Percentiles rank a stretch among this genome's conserved stretches.
These are phyloP conservation scores for Oncorhynchus clarkii DNA, from an alignment of 2,113 vertebrate species.

Conservation along the genomic window DNA sequence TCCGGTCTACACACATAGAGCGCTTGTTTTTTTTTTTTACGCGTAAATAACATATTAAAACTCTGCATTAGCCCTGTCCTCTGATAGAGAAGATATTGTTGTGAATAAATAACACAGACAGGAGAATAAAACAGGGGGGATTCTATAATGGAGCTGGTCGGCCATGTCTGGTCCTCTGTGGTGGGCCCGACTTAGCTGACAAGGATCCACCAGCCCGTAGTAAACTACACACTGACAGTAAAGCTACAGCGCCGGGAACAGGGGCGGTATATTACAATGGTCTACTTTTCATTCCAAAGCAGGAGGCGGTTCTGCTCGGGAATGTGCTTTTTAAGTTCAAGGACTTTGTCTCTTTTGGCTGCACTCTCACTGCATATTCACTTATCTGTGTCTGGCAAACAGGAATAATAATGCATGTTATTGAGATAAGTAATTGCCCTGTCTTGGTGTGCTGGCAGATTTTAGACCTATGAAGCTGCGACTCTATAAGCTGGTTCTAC, in stretches of 20 bases:
- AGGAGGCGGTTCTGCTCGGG: slow-evolving; percentile 21
- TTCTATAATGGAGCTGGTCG: slow-evolving; percentile 79
- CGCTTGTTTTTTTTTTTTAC: slow-evolving; percentile 83
- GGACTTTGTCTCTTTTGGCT: slow-evolving; percentile 52
- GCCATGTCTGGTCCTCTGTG: slow-evolving; percentile 73
- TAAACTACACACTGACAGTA: slow-evolving; percentile 82
- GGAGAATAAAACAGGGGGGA: slow-evolving; percentile 86
- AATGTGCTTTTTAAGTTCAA: slow-evolving; percentile 64
- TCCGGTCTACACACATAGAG: slow-evolving; percentile 72
- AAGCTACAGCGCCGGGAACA: slow-evolving; percentile 76
- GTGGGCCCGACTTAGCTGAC: slow-evolving; percentile 93
- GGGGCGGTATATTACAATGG: slow-evolving; percentile 78
- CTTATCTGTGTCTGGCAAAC: slow-evolving; percentile 63
- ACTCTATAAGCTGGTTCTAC: neutral
- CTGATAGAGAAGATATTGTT: slow-evolving; percentile 92
- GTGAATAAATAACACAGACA: slow-evolving; percentile 93
- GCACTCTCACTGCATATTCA: slow-evolving; percentile 48
- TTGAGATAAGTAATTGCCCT: slow-evolving; percentile 66
- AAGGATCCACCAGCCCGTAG: slow-evolving; percentile 78
- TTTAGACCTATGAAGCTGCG: slow-evolving; percentile 7
- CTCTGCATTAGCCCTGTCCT: slow-evolving; percentile 89
- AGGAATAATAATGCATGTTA: slow-evolving; percentile 70
- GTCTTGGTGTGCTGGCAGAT: slow-evolving; percentile 46
- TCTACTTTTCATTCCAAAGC: neutral
- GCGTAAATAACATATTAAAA: slow-evolving; percentile 99